Base-by-base conservation (phyloP, 2,113 vertebrate species). In the Ariopsis seemanni region DNA sequence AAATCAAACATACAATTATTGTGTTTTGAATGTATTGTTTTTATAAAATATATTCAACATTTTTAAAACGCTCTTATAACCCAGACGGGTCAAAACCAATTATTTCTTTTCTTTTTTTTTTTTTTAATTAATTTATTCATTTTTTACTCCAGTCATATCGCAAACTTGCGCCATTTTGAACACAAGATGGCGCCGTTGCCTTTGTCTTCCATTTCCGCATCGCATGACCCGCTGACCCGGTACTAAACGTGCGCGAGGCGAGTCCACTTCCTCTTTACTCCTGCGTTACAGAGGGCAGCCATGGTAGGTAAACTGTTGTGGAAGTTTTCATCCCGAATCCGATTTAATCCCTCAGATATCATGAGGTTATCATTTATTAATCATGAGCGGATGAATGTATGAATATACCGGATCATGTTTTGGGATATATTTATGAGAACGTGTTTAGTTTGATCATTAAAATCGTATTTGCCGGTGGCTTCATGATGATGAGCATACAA, bases 251-350 rank as follows among this genome's bases (percentile, higher is more conserved):
- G 34, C 18, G 65, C 80, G 71, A 20, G 79, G 17, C 85, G 50
- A 11, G 6, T 52, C 1, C 2, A 30, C 90, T 87, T 87, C 85
- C 90, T 89, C 88, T 89, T 82, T 57, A 14, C 67, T 89, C 79
- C 88, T 89, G 87, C 90, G 55, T 67, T 62, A 9, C 71, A 42
- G 82, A 87, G 62, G 78, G 88, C 90, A 79, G 50, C 71, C 90
- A 90, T 90, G 90, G 90, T 90, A 55, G 0, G 90, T 90, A 79
- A 27, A 34, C 22, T 34, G 22, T 71, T 14, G 50, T 6, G 60
- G 15, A 20, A 0, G 25, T 0, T 89, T 85, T 87, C 30, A 30
- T 0, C 1, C 5, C 5, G 75, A 85, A 90, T 90, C 90, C 42
- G 88, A 25, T 50, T 62, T 83, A 87, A 90, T 90, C 90, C 84